phyloP scores from a whole-genome alignment of 2,797 vertebrate species.

The Pseudotriccus pelzelni region DNA sequence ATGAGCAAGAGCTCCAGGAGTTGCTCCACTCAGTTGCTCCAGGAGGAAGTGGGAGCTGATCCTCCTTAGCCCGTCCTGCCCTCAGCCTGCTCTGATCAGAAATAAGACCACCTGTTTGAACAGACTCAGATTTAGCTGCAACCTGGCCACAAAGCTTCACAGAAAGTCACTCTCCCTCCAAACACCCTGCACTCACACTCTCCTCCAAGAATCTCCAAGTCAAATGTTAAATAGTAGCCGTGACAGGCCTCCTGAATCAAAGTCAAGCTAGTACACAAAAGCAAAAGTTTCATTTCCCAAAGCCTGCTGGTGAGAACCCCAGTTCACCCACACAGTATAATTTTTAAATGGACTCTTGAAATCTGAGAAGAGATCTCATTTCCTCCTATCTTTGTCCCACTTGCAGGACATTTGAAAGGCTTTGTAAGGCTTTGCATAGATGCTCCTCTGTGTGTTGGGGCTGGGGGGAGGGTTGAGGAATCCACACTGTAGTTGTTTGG shows the following conservation, averaged over 20 bases:
- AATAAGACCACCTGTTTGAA: not conserved
- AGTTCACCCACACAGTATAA: not conserved
- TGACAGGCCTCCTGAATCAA: not conserved
- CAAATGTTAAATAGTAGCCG: not conserved
- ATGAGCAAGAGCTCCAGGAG: not conserved
- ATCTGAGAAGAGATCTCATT: constrained; percentile 54
- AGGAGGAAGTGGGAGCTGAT: not conserved
- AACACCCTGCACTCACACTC: not conserved
- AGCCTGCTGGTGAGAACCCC: not conserved
- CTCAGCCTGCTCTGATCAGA: not conserved
- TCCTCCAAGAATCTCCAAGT: not conserved
- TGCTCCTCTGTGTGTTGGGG: constrained; percentile 27
- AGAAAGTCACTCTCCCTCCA: not conserved
- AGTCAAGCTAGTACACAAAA: not conserved
- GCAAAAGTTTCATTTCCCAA: not conserved
- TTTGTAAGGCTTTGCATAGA: constrained; percentile 56
- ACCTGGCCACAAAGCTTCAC: not conserved
- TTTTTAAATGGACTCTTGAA: constrained; percentile 50
- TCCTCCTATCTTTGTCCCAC: constrained; percentile 57
- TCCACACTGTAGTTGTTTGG: constrained; percentile 24
- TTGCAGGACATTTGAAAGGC: constrained; percentile 48
- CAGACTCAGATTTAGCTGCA: not conserved
- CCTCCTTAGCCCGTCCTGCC: not conserved
- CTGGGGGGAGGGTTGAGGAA: constrained; percentile 27
- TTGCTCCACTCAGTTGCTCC: not conserved